Percentiles rank a stretch among this genome's conserved stretches.
Conservation (phyloP, 37 sponge, comb jelly and placozoan genomes). For the Cliona cf. orientalis region DNA sequence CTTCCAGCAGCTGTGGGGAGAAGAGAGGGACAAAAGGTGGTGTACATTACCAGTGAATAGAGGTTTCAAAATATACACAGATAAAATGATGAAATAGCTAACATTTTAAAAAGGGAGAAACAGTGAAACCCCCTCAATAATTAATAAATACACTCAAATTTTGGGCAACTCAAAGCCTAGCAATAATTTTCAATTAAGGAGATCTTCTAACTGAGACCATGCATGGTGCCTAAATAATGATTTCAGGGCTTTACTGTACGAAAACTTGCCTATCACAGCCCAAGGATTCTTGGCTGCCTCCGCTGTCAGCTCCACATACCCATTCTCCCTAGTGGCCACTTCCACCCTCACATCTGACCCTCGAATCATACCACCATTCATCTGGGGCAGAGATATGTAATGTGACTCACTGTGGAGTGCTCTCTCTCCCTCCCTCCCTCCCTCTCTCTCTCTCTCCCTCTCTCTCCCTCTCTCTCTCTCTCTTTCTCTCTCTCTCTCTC, state of each 20-base stretch:
- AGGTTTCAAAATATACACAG: no score
- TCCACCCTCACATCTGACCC: constrained; percentile 61
- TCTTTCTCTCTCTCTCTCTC: background rate
- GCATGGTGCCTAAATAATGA: no score
- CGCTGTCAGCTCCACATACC: constrained; percentile 74
- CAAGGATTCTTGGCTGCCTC: constrained; percentile 74
- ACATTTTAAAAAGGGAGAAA: no score
- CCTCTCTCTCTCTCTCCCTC: background rate
- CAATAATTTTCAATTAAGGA: no score
- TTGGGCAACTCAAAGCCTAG: no score
- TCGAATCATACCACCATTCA: constrained; percentile 70
- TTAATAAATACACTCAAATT: no score
- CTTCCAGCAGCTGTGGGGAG: constrained; percentile 28
- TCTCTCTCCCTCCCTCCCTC: background rate
- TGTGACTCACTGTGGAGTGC: background rate
- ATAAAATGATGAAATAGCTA: no score
- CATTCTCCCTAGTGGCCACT: constrained; percentile 64
- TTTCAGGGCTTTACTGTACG: background rate
- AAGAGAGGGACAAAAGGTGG: background rate
- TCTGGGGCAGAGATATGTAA: constrained; percentile 37
- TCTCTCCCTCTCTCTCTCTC: background rate
- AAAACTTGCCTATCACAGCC: constrained; percentile 54
- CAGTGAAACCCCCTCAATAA: no score
- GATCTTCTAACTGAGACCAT: no score
- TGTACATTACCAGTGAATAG: no score